Evolutionary conservation across 2,888 invertebrate species (phyloP), one percentile per base, ranked within the genome.

Genomic region (Trachelus tabidus): DNA sequence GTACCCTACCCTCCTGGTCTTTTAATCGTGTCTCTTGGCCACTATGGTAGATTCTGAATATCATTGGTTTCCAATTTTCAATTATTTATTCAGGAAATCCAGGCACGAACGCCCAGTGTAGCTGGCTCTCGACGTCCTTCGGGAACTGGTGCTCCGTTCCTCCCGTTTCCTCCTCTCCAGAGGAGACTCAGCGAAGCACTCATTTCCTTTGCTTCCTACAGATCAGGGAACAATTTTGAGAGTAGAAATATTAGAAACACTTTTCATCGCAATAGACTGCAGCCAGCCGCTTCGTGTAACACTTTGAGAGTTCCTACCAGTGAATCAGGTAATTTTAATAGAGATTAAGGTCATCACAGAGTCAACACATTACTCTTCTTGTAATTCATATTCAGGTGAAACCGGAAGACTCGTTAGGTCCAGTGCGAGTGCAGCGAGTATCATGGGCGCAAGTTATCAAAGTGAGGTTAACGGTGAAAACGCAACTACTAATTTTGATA

Each of bases 21-120:
- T 56, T 56, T 23, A 4, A 6, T 23, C 6, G 2, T 23, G 40
- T 23, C 15, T 9, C 23, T 1, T 23, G 6, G 9, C 40, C 40
- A 40, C 23, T 15, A 40, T 2, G 56, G 56, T 23, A 56, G 23
- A 56, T 56, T 56, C 56, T 82, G 34, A 80, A 77, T 81, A 68
- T 79, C 77, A 34, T 73, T 69, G 31, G 77, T 78, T 82, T 73
- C 80, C 81, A 75, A 80, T 78, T 75, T 80, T 81, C 69, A 12
- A 69, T 35, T 73, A 34, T 73, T 12, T 73, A 79, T 79, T 69
- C 87, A 92, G 89, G 96, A 96, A 90, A 96, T 96, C 81, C 96
- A 96, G 90, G 96, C 96, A 6, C 92, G 96, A 81, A 96, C 96
- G 3, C 96, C 96, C 4, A 96, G 96, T 81, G 95, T 95, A 1